These are phyloP conservation scores for Spondyliosoma cantharus DNA, from an alignment of 2,797 vertebrate genomes.

Conservation along the genomic window DNA sequence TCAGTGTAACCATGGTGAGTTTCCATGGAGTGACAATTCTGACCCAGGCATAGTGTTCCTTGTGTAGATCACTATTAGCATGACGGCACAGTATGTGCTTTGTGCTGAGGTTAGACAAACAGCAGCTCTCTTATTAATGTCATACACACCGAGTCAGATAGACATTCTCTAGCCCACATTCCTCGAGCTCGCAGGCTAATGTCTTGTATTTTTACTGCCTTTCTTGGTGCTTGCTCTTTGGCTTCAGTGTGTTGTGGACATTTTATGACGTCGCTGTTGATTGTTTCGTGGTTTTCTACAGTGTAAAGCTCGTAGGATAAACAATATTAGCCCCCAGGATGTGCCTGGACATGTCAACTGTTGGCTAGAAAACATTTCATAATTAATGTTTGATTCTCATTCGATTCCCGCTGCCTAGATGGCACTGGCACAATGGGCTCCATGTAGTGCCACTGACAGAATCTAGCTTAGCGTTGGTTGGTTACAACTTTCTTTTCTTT, in stretches of 20 bases:
- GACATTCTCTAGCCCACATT: slow-evolving; percentile 38
- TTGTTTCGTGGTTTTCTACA: slow-evolving; percentile 4
- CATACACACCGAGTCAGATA: slow-evolving; percentile 40
- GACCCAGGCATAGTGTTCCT: slow-evolving; percentile 59
- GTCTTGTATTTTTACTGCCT: slow-evolving; percentile 23
- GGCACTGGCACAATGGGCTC: not conserved
- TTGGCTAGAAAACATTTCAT: slow-evolving; percentile 16
- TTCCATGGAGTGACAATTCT: slow-evolving; percentile 71
- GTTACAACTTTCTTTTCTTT: not conserved
- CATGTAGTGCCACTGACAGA: not conserved
- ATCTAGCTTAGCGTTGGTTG: not conserved
- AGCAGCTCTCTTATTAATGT: slow-evolving; percentile 70
- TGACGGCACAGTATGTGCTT: slow-evolving; percentile 75
- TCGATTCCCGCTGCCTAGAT: slow-evolving; percentile 3
- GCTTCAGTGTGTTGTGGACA: slow-evolving; percentile 17
- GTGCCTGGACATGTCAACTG: slow-evolving; percentile 17
- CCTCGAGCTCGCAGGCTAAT: slow-evolving; percentile 31
- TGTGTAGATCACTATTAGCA: slow-evolving; percentile 61
- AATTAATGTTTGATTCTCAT: not conserved
- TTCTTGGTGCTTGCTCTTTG: slow-evolving; percentile 17
- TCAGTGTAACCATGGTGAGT: slow-evolving; percentile 73
- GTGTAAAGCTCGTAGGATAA: not conserved
- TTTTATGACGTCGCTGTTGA: not conserved
- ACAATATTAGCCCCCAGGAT: not conserved
- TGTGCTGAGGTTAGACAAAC: slow-evolving; percentile 76